Conservation (phyloP, 2,113 vertebrate genomes). For the Fulmarus glacialis region DNA sequence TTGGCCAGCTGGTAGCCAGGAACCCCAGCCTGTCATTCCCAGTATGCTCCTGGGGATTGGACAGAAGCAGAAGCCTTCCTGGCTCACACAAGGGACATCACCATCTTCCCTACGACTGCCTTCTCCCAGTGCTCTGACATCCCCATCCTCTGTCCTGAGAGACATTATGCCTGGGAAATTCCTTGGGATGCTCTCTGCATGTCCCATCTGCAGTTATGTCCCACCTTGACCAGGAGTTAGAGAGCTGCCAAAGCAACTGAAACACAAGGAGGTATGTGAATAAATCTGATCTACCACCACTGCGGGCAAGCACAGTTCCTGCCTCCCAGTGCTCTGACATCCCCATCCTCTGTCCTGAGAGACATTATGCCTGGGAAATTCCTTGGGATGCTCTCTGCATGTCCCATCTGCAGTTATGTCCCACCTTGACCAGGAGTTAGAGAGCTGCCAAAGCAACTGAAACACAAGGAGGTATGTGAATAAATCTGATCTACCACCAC, state of each 20-base stretch:
- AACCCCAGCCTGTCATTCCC: neutral
- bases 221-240: neutral
- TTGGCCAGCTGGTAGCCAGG: neutral
- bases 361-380: neutral
- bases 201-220: neutral
- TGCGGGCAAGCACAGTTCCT: no score
- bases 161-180: neutral
- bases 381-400: neutral
- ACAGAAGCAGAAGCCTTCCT: neutral
- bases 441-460: neutral
- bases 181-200: neutral
- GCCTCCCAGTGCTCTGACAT: neutral
- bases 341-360: neutral
- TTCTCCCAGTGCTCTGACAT: neutral
- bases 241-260: neutral
- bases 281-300: neutral
- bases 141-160: neutral
- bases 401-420: neutral
- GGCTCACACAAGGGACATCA: neutral
- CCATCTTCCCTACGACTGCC: rapidly evolving
- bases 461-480: neutral
- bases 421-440: neutral
- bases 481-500: neutral
- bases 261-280: neutral
- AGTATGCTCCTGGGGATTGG: rapidly evolving